Evolutionary conservation across 2,888 invertebrate species (phyloP), one percentile per base, ranked within the genome.

Genomic region (Athetis lepigone): DNA sequence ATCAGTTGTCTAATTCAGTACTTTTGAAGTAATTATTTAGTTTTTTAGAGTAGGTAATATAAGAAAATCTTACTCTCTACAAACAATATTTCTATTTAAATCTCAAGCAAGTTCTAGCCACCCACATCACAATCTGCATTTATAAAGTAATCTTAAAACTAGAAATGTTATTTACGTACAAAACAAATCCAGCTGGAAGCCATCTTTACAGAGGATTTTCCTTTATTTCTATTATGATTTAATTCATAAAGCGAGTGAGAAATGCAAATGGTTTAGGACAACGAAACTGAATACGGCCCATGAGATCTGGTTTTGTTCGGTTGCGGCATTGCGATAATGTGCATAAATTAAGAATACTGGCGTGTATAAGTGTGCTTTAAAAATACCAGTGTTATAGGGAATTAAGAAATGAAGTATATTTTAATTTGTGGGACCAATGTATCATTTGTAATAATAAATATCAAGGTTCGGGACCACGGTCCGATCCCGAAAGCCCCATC

Each of bases 251-350:
- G 37, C 42, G 39, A 60, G 43, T 29, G 58, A 19, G 62, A 62
- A 70, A 78, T 79, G 75, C 65, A 66, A 75, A 79, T 70, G 37
- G 21, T 36, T 61, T 61, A 52, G 21, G 62, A 71, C 61, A 61
- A 36, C 56, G 52, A 56, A 56, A 52, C 40, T 27, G 5, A 59
- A 56, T 36, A 75, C 42, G 33, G 16, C 71, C 49, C 50, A 16
- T 0, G 76, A 50, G 76, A 75, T 50, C 27, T 39, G 23, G 33
- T 8, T 25, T 27, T 39, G 0, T 23, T 18, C 21, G 2, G 8
- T 18, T 4, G 21, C 46, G 37, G 47, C 18, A 45, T 25, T 47
- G 21, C 33, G 23, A 71, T 8, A 50, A n/a, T 13, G 13, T 50
- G 2, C 66, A 25, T 8, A 39, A 19, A 9, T 5, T 21, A n/a